Percentiles rank a stretch among this genome's conserved stretches.
Evolutionary conservation across 2,113 vertebrate species (phyloP).

Genomic region (Serinus canaria): DNA sequence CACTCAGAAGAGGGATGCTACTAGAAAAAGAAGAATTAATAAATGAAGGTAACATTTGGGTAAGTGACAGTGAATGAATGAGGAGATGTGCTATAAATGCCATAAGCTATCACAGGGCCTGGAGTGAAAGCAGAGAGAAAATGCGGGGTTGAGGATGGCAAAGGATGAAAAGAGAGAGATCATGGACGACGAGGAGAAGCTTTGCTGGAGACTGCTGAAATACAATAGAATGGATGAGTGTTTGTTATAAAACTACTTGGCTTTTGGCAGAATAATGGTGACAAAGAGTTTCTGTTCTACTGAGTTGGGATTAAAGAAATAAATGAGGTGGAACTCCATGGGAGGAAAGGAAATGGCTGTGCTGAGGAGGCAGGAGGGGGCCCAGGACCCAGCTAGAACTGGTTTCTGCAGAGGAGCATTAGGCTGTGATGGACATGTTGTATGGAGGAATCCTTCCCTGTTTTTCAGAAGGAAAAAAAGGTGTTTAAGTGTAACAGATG

Average conservation of each 20-base stretch:
- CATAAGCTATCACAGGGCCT: neutral
- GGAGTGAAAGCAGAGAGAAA: slow-evolving; percentile 10
- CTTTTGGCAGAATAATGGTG: slow-evolving; percentile 34
- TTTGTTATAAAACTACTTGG: slow-evolving; percentile 24
- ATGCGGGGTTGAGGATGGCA: neutral
- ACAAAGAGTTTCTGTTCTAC: slow-evolving; percentile 32
- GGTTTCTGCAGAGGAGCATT: neutral
- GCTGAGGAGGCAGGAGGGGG: neutral
- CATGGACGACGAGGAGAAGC: neutral
- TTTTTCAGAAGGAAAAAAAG: neutral
- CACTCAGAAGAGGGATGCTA: slow-evolving; percentile 20
- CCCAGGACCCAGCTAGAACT: neutral
- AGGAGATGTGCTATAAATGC: neutral
- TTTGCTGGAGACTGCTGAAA: neutral
- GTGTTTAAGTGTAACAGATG: neutral
- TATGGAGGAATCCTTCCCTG: neutral
- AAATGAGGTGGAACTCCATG: slow-evolving; percentile 36
- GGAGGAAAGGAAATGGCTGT: neutral
- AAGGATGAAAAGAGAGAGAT: slow-evolving; percentile 11
- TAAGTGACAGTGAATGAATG: slow-evolving; percentile 42
- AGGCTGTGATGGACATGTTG: neutral
- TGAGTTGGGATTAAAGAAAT: neutral
- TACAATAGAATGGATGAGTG: neutral
- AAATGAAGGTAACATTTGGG: slow-evolving; percentile 36
- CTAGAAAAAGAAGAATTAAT: slow-evolving; percentile 30